Conservation (phyloP, 2,113 vertebrate genomes). For the Petroica traversi region DNA sequence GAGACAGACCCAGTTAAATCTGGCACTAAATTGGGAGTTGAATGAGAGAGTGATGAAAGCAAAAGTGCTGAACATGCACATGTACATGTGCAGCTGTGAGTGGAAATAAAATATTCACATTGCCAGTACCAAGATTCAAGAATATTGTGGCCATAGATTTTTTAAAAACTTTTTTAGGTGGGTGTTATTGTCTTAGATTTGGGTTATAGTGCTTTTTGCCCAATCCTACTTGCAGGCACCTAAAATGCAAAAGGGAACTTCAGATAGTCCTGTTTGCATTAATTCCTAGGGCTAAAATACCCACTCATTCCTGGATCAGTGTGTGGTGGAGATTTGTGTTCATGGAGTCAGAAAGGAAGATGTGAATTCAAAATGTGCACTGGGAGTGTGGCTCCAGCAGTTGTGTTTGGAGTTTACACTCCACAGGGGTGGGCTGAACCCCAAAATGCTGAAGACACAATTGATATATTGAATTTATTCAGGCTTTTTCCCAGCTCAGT, state of each 20-base stretch:
- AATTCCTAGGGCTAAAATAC: background rate
- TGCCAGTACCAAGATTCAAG: slow-evolving; percentile 13
- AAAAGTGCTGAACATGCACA: slow-evolving; percentile 3
- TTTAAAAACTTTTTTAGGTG: background rate
- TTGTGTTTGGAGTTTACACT: background rate
- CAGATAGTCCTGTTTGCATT: background rate
- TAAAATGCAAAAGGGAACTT: background rate
- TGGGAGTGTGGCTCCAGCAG: background rate
- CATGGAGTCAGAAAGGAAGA: background rate
- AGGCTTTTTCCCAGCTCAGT: background rate
- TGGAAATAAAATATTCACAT: background rate
- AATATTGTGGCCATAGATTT: slow-evolving; percentile 23
- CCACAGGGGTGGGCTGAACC: background rate
- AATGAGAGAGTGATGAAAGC: background rate
- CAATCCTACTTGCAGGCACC: background rate
- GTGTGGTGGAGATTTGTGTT: background rate
- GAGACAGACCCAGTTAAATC: background rate
- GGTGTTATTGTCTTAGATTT: background rate
- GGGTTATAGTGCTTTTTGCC: background rate
- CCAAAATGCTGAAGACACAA: background rate
- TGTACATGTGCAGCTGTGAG: background rate
- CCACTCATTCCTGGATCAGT: background rate
- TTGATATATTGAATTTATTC: background rate
- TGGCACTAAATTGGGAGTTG: background rate
- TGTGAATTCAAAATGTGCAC: rapidly evolving